Conservation (phyloP, 2,888 invertebrate species). For the Aplocera efformata region DNA sequence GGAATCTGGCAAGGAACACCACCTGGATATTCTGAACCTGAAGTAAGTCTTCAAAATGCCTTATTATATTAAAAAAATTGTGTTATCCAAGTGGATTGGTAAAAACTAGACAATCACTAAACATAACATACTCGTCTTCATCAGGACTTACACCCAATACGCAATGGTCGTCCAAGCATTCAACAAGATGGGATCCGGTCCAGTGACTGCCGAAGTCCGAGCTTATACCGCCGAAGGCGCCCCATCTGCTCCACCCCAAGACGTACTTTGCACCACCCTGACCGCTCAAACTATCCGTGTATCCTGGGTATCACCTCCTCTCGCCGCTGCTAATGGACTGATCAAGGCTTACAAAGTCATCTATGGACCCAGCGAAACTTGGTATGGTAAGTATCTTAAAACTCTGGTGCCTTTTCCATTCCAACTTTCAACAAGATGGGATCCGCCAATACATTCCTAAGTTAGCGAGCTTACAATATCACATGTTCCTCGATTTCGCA, state of each 20-base stretch:
- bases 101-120: too few species aligned
- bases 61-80: too few species aligned
- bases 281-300: conserved; percentile 97
- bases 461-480: too few species aligned
- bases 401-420: too few species aligned
- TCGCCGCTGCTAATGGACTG: conserved; percentile 95
- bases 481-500: conserved; percentile 57
- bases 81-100: too few species aligned
- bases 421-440: too few species aligned
- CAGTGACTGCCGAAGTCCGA: conserved; percentile 92
- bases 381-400: conserved; percentile 88
- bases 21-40: conserved; percentile 88
- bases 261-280: conserved; percentile 94
- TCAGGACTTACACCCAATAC: conserved; percentile 95
- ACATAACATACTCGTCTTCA: too few species aligned
- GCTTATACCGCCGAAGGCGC: conserved; percentile 97
- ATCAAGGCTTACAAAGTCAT: conserved; percentile 98
- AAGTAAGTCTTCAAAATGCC: conserved; percentile 81
- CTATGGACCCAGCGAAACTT: conserved; percentile 93
- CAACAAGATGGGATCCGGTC: conserved; percentile 96
- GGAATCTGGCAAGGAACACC: conserved; percentile 95
- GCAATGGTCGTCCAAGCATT: conserved; percentile 97
- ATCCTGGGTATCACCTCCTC: conserved; percentile 96
- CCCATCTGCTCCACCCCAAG: conserved; percentile 94
- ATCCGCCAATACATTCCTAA: too few species aligned